Evolutionary conservation across 2,888 invertebrate genomes (phyloP), one percentile per base, ranked within the genome.

Genomic region (Sinelater perroti): DNA sequence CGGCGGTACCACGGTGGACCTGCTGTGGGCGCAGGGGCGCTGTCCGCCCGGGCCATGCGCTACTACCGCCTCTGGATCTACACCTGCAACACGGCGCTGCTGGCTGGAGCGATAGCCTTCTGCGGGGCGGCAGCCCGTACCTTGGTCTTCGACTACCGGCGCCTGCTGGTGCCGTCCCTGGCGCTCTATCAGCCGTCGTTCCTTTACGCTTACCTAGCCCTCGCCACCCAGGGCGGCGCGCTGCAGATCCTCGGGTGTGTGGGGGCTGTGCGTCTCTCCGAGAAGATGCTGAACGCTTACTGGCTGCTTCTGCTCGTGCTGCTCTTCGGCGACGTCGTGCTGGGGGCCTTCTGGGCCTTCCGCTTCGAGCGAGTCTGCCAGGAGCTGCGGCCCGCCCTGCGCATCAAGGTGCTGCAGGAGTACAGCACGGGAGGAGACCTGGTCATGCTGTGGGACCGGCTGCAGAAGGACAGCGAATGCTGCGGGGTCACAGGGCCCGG

Each of bases 1-100:
- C 76, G 78, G 81, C 82, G 83, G 79, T 72, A 68, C 47, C 75
- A 72, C 52, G 73, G 82, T 78, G 83, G 81, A 73, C 83, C 82
- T 82, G 84, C 84, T 77, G 84, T 85, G 80, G 82, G 73, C 65
- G 72, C 72, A 70, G 70, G 72, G 61, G 70, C 71, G 61, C 67
- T 74, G 64, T 72, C 73, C 64, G 70, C 71, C 67, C 74, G 76
- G 81, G 82, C 84, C 75, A 86, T 85, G 86, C 84, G 90, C 85
- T 91, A 91, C 83, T 91, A 91, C 81, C 89, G 92, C 81, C 87
- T 93, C 79, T 93, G 93, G 93, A 93, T 93, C 78, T 93, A 93
- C 85, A 90, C 91, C 78, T 93, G 92, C 87, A 93, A 93, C 83
- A 88, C 90, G 80, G 92, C 91, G 73, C 84, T 93, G 79, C 83